phyloP scores from a whole-genome alignment of 2,113 vertebrate species.

The Pica pica region DNA sequence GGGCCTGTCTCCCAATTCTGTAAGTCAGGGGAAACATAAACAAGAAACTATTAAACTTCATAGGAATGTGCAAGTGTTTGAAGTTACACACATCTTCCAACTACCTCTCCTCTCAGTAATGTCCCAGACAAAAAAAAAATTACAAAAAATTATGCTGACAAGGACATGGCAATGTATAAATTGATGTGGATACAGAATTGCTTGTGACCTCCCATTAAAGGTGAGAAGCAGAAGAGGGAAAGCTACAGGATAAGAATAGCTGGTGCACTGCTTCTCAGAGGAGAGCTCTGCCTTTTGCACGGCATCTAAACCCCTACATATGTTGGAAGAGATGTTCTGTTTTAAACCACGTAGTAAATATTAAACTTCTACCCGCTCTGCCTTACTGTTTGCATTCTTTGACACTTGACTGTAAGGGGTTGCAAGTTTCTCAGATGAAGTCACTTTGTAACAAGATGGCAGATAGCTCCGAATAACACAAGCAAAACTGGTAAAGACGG shows the following conservation, averaged over 20 bases:
- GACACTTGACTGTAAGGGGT: not conserved
- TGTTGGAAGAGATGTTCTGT: slow-evolving; percentile 1
- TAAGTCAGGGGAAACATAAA: not conserved
- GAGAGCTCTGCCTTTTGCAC: not conserved
- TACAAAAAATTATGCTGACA: not conserved
- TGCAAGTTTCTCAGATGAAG: not conserved
- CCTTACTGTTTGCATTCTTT: slow-evolving; percentile 26
- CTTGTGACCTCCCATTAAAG: not conserved
- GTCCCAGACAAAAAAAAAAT: not conserved
- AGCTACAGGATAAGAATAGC: not conserved
- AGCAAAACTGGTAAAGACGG: not conserved
- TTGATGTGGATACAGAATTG: not conserved
- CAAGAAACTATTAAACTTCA: not conserved
- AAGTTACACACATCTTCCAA: not conserved
- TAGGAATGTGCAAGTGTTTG: not conserved
- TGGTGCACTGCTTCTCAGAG: not conserved
- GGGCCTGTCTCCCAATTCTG: not conserved
- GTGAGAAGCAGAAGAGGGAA: not conserved
- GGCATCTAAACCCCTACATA: not conserved
- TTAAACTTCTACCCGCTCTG: not conserved
- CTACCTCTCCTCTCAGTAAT: not conserved
- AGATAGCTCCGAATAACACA: not conserved
- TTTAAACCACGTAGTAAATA: slow-evolving; percentile 40
- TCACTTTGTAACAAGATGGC: not conserved
- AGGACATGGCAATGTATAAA: not conserved